Evolutionary conservation across 2,113 vertebrate species (phyloP).

Genomic region (Syrrhaptes paradoxus): DNA sequence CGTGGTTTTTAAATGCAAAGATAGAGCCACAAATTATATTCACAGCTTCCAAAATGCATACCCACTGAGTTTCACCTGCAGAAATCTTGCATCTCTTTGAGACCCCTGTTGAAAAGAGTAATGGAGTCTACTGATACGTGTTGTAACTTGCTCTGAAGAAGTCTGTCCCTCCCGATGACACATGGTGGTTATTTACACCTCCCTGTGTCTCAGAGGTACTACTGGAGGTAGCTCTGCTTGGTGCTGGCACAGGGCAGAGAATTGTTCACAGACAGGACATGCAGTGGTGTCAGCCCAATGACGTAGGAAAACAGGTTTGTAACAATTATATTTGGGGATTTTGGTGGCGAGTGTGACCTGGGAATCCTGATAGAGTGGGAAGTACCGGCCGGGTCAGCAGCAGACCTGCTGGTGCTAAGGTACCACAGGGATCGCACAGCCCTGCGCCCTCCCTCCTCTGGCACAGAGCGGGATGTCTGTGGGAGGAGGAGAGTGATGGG

Average conservation of each 20-base stretch:
- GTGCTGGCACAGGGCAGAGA: rapidly evolving
- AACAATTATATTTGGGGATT: rapidly evolving
- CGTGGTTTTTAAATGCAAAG: not conserved
- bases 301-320: not conserved
- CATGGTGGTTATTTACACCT: not conserved
- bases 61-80: not conserved
- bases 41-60: not conserved
- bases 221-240: not conserved
- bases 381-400: not conserved
- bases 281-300: not conserved
- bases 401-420: too few species aligned
- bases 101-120: not conserved
- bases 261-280: rapidly evolving
- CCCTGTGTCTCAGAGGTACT: not conserved
- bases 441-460: not conserved
- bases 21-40: not conserved
- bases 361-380: not conserved
- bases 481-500: not conserved
- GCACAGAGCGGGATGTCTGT: not conserved
- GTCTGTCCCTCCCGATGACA: rapidly evolving
- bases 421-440: not conserved
- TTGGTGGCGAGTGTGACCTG: not conserved
- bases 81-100: not conserved
- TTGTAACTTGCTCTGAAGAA: not conserved
- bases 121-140: rapidly evolving